Conservation (phyloP, 2,888 invertebrate species). For the Emmelina monodactyla region DNA sequence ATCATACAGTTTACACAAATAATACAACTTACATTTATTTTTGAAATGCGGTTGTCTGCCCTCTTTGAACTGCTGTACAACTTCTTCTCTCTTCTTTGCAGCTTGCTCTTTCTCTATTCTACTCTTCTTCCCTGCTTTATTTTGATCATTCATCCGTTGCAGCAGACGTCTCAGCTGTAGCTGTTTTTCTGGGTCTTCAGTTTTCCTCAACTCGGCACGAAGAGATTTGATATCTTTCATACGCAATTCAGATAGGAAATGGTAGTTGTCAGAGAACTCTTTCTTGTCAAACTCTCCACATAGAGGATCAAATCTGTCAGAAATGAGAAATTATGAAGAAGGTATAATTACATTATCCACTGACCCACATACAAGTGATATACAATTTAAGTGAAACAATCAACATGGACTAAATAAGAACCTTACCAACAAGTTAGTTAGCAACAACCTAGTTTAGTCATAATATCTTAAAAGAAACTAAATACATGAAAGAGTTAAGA, state of each 20-base stretch:
- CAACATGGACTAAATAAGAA: too few relatives aligned
- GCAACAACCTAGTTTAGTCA: too few relatives aligned
- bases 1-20: too few relatives aligned
- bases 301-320: slow-evolving; percentile 79
- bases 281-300: slow-evolving; percentile 82
- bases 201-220: slow-evolving; percentile 67
- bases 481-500: too few relatives aligned
- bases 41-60: slow-evolving; percentile 77
- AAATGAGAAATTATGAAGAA: slow-evolving; percentile 6
- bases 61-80: slow-evolving; percentile 62
- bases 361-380: too few relatives aligned
- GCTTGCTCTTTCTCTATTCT: slow-evolving; percentile 59
- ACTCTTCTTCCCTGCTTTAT: slow-evolving; percentile 68
- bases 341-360: too few relatives aligned
- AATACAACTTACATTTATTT: slow-evolving; percentile 46
- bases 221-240: slow-evolving; percentile 73
- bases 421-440: too few relatives aligned
- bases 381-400: too few relatives aligned
- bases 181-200: slow-evolving; percentile 69
- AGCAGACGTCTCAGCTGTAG: slow-evolving; percentile 74
- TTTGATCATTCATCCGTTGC: slow-evolving; percentile 81
- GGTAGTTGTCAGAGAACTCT: slow-evolving; percentile 78
- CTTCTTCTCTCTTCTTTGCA: slow-evolving; percentile 62
- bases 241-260: slow-evolving; percentile 77
- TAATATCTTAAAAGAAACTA: too few relatives aligned